Evolutionary conservation across 2,113 vertebrate species (phyloP), one percentile per base, ranked within the genome.

Genomic region (Phodopus roborovskii): DNA sequence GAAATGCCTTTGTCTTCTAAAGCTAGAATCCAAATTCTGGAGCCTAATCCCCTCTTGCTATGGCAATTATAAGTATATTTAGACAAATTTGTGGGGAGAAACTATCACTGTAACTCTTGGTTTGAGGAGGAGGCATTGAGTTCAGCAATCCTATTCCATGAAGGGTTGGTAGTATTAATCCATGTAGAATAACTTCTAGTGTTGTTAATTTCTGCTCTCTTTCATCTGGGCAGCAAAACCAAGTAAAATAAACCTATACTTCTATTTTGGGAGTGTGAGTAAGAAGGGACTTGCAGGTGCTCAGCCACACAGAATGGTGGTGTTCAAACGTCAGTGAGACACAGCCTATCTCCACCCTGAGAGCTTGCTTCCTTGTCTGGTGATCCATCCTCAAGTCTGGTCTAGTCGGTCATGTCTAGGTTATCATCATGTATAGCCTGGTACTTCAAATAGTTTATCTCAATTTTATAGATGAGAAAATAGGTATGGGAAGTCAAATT

Each of bases 21-120:
- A 96, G 39, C 26, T 48, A 88, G 66, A 60, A 85, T 66, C 24
- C n/a, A 96, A 89, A 50, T 90, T 75, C 39, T 88, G 48, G 33
- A 10, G 12, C n/a, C 64, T 92, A 19, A 56, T 9, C 1, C 1
- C 1, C 15, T 84, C 36, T 91, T 66, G 62, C 3, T 2, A 42
- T 2, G 13, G n/a, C 89, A 88, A 91, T 13, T 5, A 62, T 26
- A 68, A 48, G 2, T n/a, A 8, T 19, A 58, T 68, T 74, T 19
- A 42, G 66, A 22, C 7, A 58, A 58, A 15, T 50, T 6, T 75
- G 58, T 66, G 33, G 13, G 22, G 71, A 73, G 13, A 78, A 26
- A 42, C 2, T 60, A 8, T 33, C 33, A 16, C 22, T 28, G 11
- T 33, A 26, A 16, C 17, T 28, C 6, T 13, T 88, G 70, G 15